A percentile compares a stretch with the other conserved stretches of the same genome.
phyloP scores from a whole-genome alignment of 2,113 vertebrate genomes.

The Nematolebias whitei region DNA sequence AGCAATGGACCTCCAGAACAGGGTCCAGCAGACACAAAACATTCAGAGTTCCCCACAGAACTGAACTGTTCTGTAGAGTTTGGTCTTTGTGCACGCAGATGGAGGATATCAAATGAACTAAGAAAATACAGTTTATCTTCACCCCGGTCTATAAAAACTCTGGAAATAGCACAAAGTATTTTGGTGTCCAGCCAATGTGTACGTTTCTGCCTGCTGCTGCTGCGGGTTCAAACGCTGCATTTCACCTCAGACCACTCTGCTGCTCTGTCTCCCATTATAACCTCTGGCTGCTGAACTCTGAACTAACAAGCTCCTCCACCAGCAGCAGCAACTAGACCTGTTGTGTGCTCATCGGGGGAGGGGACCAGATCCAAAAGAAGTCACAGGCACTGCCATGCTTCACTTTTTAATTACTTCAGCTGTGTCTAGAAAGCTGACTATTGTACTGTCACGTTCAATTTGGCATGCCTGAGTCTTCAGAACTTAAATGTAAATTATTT shows the following conservation, averaged over 20 bases:
- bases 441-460: not conserved
- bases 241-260: slow-evolving; percentile 23
- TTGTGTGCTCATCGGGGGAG: slow-evolving; percentile 34
- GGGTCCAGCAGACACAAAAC: no score
- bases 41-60: no score
- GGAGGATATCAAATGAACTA: slow-evolving; percentile 8
- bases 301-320: slow-evolving; percentile 47
- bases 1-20: no score
- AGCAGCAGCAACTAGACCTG: slow-evolving; percentile 15
- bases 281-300: slow-evolving; percentile 35
- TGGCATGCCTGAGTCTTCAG: not conserved
- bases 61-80: no score
- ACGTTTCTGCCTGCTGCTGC: no score
- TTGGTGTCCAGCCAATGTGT: no score
- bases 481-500: not conserved
- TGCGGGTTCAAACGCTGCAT: slow-evolving; percentile 2
- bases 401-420: slow-evolving; percentile 42
- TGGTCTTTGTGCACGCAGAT: no score
- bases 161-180: no score
- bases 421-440: not conserved
- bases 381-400: slow-evolving; percentile 8
- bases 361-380: slow-evolving; percentile 10
- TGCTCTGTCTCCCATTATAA: slow-evolving; percentile 31
- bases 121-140: not conserved
- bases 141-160: no score